Evolutionary conservation across 2,113 vertebrate species (phyloP).

Genomic region (Brienomyrus longianalis): DNA sequence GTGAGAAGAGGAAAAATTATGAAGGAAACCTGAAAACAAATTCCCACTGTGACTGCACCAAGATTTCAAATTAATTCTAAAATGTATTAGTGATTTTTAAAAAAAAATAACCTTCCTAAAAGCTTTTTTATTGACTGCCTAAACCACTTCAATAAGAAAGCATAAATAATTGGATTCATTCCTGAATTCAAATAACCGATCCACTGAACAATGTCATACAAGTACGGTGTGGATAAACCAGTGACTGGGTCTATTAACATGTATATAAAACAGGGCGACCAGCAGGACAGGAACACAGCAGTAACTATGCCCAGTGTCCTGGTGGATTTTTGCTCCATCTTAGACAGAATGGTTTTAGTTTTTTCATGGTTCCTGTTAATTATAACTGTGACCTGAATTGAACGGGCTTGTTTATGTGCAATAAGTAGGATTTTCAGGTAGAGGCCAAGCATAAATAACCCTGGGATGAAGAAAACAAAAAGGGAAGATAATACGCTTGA

Average conservation of each 20-base stretch:
- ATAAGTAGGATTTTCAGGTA: neutral
- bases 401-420: neutral
- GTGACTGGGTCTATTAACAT: neutral
- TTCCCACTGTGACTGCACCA: too few relatives aligned
- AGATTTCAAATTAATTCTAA: too few relatives aligned
- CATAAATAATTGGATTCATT: neutral
- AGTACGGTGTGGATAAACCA: neutral
- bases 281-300: neutral
- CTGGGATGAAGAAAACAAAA: conserved; percentile 12
- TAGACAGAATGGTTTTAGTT: neutral
- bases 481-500: conserved; percentile 6
- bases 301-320: neutral
- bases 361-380: neutral
- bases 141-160: neutral
- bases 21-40: too few relatives aligned
- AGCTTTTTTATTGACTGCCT: neutral
- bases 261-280: neutral
- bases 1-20: too few relatives aligned
- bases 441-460: neutral
- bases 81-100: too few relatives aligned
- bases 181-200: neutral
- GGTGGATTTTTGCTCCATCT: neutral
- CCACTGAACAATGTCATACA: neutral
- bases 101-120: too few relatives aligned
- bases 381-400: neutral